A percentile compares a stretch with the other conserved stretches of the same genome.
These are phyloP conservation scores for Pardalotus punctatus DNA, from an alignment of 2,113 vertebrate species.

Conservation along the genomic window DNA sequence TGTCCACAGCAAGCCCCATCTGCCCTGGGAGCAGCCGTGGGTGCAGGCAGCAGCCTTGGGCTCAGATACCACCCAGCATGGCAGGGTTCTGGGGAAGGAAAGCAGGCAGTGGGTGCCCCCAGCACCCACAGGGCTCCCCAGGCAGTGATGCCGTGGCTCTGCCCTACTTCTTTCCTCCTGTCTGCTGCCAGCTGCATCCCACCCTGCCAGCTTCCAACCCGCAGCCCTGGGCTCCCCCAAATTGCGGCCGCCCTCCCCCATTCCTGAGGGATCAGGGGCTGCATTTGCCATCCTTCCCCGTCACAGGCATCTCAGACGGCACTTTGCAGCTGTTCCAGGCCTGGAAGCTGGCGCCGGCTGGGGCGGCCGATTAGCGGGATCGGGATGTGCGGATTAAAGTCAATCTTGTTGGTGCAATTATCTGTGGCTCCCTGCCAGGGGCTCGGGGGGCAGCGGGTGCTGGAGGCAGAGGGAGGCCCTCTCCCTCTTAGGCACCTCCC, in stretches of 20 bases:
- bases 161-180: background rate
- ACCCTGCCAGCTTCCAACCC: background rate
- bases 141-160: background rate
- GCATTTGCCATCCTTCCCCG: background rate
- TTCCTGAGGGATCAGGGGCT: background rate
- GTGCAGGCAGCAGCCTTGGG: background rate
- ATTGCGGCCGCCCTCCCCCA: fast-evolving
- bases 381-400: conserved; percentile 57
- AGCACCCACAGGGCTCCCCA: background rate
- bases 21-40: background rate
- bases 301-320: background rate
- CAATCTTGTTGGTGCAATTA: conserved; percentile 61
- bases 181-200: background rate
- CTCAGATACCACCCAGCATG: background rate
- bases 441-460: background rate
- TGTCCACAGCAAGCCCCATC: fast-evolving
- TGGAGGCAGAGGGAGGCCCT: background rate
- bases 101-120: background rate
- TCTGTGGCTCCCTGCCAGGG: conserved; percentile 23
- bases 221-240: background rate
- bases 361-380: conserved; percentile 47
- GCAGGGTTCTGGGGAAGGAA: background rate
- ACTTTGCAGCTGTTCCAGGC: conserved; percentile 24
- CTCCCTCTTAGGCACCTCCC: background rate
- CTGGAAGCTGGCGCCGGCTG: background rate